Evolutionary conservation across 2,888 invertebrate species (phyloP), one percentile per base, ranked within the genome.

Genomic region (Dicycla oo): DNA sequence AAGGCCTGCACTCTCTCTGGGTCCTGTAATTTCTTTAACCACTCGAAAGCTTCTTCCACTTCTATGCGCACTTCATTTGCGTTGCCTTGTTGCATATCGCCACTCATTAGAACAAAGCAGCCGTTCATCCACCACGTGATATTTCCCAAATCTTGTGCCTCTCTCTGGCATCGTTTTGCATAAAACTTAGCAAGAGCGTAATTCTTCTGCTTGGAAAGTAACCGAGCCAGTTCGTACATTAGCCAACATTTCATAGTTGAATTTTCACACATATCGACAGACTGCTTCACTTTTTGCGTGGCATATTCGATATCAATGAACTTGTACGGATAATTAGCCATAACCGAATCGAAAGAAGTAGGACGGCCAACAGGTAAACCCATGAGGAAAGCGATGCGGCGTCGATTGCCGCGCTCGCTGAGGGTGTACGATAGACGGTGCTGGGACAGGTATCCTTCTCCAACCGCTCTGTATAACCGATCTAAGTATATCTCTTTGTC

Each of bases 81-180:
- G 69, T 96, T 96, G 6, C 93, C 93, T 85, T 96, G 96, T 79
- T 95, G 95, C 95, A 96, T 95, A 64, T 96, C 96, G 2, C 95
- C 94, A 69, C 94, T 95, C 93, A 96, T 94, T 7, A 95, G 75
- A 3, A 93, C 93, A 64, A 96, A 95, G 51, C 92, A 92, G 0
- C 94, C 95, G 78, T 95, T 95, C 20, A 95, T 80, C 95, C 95
- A 96, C 96, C 96, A 96, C 0, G 93, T 91, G 2, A 90, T 86
- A 73, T 88, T 95, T 34, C 90, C 88, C 40, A 95, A 78, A 73
- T 94, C 93, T 66, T 93, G 91, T 66, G 95, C 94, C 78, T 95
- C 94, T 63, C 91, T 88, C 78, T 96, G 96, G 77, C 95, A 95
- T 45, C 94, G 91, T 79, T 95, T 95, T 0, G 93, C 95, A 78